Evolutionary conservation across 30 jellyfish, hydroid and myxozoan species (phyloP).

Genomic region (Clytia hemisphaerica): DNA sequence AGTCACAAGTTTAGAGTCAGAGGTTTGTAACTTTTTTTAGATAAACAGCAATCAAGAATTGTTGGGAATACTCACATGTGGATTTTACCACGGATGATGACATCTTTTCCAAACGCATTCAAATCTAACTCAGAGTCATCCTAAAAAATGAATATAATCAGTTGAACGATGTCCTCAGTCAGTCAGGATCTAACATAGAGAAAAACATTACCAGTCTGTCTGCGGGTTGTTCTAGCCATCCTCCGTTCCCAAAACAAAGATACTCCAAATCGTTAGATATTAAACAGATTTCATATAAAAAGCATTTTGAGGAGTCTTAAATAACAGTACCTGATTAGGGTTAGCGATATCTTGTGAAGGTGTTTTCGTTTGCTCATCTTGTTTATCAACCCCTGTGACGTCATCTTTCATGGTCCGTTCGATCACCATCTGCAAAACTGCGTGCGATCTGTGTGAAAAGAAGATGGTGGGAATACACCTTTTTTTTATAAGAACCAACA

Average conservation of each 20-base stretch:
- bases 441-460: constrained; percentile 61
- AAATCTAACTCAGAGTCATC: constrained; percentile 35
- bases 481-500: neutral
- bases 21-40: neutral
- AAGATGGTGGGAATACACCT: neutral
- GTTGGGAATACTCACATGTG: constrained; percentile 56
- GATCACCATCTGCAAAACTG: constrained; percentile 83
- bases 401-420: constrained; percentile 64
- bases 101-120: constrained; percentile 77
- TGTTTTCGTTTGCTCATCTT: too few species aligned
- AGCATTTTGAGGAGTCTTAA: too few species aligned
- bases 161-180: too few species aligned
- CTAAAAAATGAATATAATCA: neutral
- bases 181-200: too few species aligned
- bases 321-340: too few species aligned
- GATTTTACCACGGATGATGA: constrained; percentile 83
- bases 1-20: neutral
- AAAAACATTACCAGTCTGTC: too few species aligned
- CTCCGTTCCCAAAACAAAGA: too few species aligned
- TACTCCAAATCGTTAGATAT: too few species aligned
- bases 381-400: constrained; percentile 27
- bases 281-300: too few species aligned
- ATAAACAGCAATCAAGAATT: neutral
- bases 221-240: too few species aligned
- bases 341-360: too few species aligned